phyloP scores from a whole-genome alignment of 2,888 invertebrate genomes.

The Latrodectus elegans region DNA sequence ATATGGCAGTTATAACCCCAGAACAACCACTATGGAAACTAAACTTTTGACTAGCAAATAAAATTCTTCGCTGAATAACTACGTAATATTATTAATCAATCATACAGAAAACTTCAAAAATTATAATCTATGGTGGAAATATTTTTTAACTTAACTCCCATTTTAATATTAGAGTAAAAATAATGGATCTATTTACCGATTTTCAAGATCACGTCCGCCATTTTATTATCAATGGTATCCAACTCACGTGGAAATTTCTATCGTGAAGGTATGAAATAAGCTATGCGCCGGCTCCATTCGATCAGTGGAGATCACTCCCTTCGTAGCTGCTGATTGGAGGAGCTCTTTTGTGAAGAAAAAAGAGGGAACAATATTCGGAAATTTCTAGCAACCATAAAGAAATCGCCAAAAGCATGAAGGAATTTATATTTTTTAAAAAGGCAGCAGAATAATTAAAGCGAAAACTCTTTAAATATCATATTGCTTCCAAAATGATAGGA shows the following conservation, averaged over 20 bases:
- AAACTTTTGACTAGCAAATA: no score
- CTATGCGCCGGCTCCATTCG: slow-evolving; percentile 65
- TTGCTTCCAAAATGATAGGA: neutral
- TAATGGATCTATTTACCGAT: neutral
- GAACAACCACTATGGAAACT: no score
- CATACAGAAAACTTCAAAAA: no score
- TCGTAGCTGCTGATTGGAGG: slow-evolving; percentile 36
- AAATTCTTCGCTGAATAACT: no score
- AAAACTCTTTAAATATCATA: neutral
- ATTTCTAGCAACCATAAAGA: slow-evolving; percentile 35
- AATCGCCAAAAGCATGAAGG: slow-evolving; percentile 7
- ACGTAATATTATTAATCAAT: no score
- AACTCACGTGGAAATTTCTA: slow-evolving; percentile 43
- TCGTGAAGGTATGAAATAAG: slow-evolving; percentile 3
- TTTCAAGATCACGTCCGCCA: slow-evolving; percentile 35
- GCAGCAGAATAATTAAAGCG: neutral
- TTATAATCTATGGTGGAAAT: no score
- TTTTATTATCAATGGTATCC: slow-evolving; percentile 30
- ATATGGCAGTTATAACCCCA: no score
- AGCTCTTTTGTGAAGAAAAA: slow-evolving; percentile 8
- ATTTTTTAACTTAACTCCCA: no score
- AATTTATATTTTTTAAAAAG: no score
- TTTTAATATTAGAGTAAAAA: no score
- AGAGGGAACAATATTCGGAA: slow-evolving; percentile 6
- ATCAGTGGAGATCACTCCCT: slow-evolving; percentile 42